Conservation (phyloP, 2,113 vertebrate genomes). For the Heloderma charlesbogerti region DNA sequence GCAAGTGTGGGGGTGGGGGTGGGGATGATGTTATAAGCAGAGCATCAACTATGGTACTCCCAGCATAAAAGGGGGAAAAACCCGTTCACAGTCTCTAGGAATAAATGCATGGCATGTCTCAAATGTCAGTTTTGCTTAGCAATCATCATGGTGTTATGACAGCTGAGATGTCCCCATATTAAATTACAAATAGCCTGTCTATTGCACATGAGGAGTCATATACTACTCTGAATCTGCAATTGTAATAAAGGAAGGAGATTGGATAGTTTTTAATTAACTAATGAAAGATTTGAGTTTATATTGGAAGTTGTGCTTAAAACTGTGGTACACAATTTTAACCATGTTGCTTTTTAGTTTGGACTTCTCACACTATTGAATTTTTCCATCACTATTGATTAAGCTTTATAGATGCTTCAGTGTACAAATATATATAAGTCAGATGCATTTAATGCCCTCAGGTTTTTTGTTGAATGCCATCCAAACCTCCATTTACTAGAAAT, state of each 20-base stretch:
- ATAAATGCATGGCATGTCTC: slow-evolving; percentile 43
- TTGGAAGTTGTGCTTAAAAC: neutral
- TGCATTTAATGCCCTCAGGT: neutral
- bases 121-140: slow-evolving; percentile 44
- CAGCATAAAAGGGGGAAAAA: slow-evolving; percentile 3
- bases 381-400: neutral
- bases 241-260: neutral
- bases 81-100: slow-evolving; percentile 21
- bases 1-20: neutral
- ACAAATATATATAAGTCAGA: neutral
- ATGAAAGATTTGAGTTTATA: neutral
- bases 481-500: no score
- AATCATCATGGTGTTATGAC: slow-evolving; percentile 51
- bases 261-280: neutral
- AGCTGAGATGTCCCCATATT: slow-evolving; percentile 66
- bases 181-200: slow-evolving; percentile 59
- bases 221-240: slow-evolving; percentile 23
- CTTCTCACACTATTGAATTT: neutral
- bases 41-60: slow-evolving; percentile 15
- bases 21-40: neutral
- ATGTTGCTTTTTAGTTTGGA: neutral
- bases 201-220: neutral
- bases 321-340: neutral
- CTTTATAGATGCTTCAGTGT: neutral
- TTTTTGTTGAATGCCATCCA: no score